Base-by-base conservation (phyloP, 2,888 invertebrate genomes). In the Temnothorax unifasciatus region DNA sequence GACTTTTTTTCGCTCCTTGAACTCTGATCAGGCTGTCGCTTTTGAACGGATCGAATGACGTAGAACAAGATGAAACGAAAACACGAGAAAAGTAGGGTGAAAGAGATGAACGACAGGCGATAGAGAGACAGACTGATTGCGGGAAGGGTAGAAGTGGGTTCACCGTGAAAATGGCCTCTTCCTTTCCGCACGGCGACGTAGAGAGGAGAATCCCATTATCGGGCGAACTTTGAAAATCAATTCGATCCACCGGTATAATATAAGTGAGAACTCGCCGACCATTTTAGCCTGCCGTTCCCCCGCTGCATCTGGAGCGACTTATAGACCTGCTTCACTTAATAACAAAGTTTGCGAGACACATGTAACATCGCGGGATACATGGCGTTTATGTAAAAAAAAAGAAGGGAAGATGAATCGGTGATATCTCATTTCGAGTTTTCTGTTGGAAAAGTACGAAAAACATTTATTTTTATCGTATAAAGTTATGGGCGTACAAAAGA, bases 251-350 rank as follows among this genome's bases (percentile, higher is more conserved):
- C 74, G 79, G 69, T 83, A 83, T 83, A 81, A 81, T 75, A 83
- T 75, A 81, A 88, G 85, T 63, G 83, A 81, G 47, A 85, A 85
- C 74, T 87, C 75, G 79, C 79, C 79, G 38, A 81, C 73, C 79
- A 81, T 73, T 81, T 81, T 81, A 59, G 21, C 68, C 44, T 34
- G 54, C 66, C 77, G 66, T 61, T 76, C 68, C 29, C 38, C 38
- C 84, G 52, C 54, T 59, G 64, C 84, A 71, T 64, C 73, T 66
- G 29, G 29, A 57, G 82, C 86, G 88, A 92, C 89, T 90, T 91
- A 87, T 83, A 85, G 86, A 90, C 88, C 88, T 83, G 88, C 89
- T 91, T 89, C 86, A 88, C 87, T 90, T 89, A 89, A 90, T 91
- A 92, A 91, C 87, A 92, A 92, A 90, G 90, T 92, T 91, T 84